Evolutionary conservation across 2,797 vertebrate genomes (phyloP).

Genomic region (Oreortyx pictus): DNA sequence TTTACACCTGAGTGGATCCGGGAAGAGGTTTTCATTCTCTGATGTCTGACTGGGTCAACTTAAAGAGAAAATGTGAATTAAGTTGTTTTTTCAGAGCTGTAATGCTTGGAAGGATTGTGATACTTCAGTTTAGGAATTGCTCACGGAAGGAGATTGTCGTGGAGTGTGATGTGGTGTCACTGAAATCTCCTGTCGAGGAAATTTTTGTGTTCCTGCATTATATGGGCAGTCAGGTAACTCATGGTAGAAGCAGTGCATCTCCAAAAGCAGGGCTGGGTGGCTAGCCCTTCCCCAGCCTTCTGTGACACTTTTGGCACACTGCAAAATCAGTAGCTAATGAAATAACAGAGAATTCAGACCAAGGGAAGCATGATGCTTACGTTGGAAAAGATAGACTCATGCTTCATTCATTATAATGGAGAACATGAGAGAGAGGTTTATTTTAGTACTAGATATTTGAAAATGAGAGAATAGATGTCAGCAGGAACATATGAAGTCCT

Average conservation of each 20-base stretch:
- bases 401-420: background rate
- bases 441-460: background rate
- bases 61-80: slow-evolving; percentile 33
- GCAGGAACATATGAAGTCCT: background rate
- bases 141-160: background rate
- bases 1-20: slow-evolving; percentile 16
- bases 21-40: slow-evolving; percentile 53
- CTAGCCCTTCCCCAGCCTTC: rapidly evolving
- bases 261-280: background rate
- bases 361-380: background rate
- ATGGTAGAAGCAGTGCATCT: rapidly evolving
- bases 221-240: background rate
- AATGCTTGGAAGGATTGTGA: background rate
- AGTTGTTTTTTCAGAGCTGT: slow-evolving; percentile 38
- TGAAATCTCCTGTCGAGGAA: background rate
- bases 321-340: background rate
- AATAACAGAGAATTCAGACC: background rate
- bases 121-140: slow-evolving; percentile 7
- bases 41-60: slow-evolving; percentile 13
- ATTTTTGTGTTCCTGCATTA: background rate
- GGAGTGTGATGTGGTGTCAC: background rate
- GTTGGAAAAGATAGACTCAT: background rate
- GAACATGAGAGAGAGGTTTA: background rate
- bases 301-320: background rate
- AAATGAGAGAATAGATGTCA: background rate